Percentiles rank a stretch among this genome's conserved stretches.
Conservation (phyloP, 2,888 invertebrate species). For the Cheilosia urbana region DNA sequence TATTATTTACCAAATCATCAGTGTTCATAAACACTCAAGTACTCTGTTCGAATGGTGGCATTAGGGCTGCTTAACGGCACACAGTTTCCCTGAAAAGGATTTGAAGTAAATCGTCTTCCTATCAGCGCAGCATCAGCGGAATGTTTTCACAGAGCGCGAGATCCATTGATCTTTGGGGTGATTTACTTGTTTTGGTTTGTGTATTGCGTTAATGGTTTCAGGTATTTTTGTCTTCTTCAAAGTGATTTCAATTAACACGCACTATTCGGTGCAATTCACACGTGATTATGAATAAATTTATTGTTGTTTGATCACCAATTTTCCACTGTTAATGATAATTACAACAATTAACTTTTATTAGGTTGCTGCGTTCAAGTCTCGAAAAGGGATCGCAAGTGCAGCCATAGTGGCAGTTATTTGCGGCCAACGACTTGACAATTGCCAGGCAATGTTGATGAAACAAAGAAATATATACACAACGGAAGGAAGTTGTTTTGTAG, state of each 20-base stretch:
- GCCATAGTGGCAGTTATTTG: conserved; percentile 2
- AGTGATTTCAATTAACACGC: conserved; percentile 69
- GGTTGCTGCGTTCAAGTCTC: conserved; percentile 32
- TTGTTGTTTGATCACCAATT: conserved; percentile 73
- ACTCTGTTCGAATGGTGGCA: conserved; percentile 24
- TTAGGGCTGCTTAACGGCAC: background rate
- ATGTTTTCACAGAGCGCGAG: conserved; percentile 16
- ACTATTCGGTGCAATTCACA: conserved; percentile 70
- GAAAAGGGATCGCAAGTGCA: conserved; percentile 2
- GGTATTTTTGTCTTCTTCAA: conserved; percentile 62
- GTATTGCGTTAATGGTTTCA: conserved; percentile 44
- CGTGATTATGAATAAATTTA: conserved; percentile 71
- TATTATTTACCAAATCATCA: conserved; percentile 68
- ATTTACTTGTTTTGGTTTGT: conserved; percentile 36
- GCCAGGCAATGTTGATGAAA: background rate
- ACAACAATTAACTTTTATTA: conserved; percentile 72
- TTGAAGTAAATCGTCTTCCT: conserved; percentile 33
- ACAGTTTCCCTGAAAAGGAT: conserved; percentile 39
- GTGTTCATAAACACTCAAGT: conserved; percentile 63
- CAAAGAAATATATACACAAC: background rate
- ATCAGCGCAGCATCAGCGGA: background rate
- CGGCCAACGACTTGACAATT: conserved; percentile 1
- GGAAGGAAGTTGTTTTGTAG: background rate
- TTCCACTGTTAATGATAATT: conserved; percentile 64
- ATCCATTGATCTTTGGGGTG: conserved; percentile 52